A percentile compares a stretch with the other conserved stretches of the same genome.
Conservation (phyloP, 2,113 vertebrate genomes). For the Hemibagrus wyckioides region DNA sequence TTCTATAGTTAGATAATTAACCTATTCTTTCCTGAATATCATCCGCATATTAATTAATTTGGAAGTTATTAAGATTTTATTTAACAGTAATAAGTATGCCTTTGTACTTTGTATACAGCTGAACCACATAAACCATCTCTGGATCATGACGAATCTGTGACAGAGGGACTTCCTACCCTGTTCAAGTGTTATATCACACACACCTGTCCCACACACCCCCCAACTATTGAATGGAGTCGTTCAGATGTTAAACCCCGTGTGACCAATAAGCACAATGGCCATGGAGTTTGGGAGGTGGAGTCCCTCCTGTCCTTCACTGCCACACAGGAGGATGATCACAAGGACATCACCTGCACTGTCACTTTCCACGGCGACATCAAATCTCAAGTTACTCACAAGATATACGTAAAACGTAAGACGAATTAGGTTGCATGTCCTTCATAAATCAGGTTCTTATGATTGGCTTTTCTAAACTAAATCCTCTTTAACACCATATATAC, state of each 20-base stretch:
- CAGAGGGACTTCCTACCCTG: constrained; percentile 35
- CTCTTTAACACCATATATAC: no score
- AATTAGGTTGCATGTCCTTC: background rate
- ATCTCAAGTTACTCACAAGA: accelerated
- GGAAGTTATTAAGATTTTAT: background rate
- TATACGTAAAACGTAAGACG: constrained; percentile 66
- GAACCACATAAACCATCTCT: constrained; percentile 25
- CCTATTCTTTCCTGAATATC: background rate
- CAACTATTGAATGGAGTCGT: constrained; percentile 62
- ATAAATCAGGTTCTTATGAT: no score
- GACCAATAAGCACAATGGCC: constrained; percentile 25
- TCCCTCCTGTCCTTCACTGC: constrained; percentile 58
- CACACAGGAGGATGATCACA: constrained; percentile 56
- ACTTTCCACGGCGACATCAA: background rate
- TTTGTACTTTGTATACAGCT: constrained; percentile 43
- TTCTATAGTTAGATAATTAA: background rate
- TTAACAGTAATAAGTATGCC: background rate
- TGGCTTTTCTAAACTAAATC: no score
- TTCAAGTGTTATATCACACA: constrained; percentile 61
- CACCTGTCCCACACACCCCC: constrained; percentile 58
- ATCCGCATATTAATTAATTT: background rate
- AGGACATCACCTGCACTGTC: constrained; percentile 54
- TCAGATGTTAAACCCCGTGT: accelerated
- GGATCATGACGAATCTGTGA: background rate
- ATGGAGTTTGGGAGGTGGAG: constrained; percentile 59